Base-by-base conservation (phyloP, 2,113 vertebrate genomes). In the Carettochelys insculpta region DNA sequence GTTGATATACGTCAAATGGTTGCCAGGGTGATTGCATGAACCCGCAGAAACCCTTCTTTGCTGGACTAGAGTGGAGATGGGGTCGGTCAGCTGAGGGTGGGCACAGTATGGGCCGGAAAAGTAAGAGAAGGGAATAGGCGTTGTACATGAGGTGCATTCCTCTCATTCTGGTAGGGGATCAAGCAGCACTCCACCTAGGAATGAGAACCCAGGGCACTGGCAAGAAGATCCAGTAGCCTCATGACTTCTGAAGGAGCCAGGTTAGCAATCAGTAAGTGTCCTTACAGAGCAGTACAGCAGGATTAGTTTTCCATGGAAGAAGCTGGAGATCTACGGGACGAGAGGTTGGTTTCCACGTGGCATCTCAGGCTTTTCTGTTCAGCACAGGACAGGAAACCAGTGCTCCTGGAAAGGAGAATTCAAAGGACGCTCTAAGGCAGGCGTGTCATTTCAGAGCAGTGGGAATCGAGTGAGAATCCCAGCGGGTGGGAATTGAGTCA, bases 41-140 rank as follows among this genome's bases (percentile, higher is more conserved):
- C 43, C 11, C 5, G 1, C 22, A 53, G 65, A 80, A 80, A 22
- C 4, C 0, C 0, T 14, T 43, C 34, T 34, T 9, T 2, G 0
- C 48, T 24, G 43, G 54, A n/a, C 8, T 58, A 54, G 38, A 19
- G 61, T 51, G 53, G 75, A 80, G 56, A 17, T 45, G 22, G 6
- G 14, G 1, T 25, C 76, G 34, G 2, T 5, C 53, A 10, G 45
- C 27, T 54, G 14, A 58, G 29, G 5, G 10, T 31, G 25, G 11
- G 1, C 34, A 45, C 54, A 6, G 76, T 71, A 71, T 50, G 27
- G 41, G 45, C 17, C 41, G 58, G 10, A 82, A 75, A 50, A 68
- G 53, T 50, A 4, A 2, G 78, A 43, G 11, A 43, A 43, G 41
- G 38, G 71, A 41, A 43, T 41, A 73, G 71, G 20, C 41, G 24